phyloP scores from a whole-genome alignment of 2,888 invertebrate species.

The Kuschelorhynchus macadamiae region DNA sequence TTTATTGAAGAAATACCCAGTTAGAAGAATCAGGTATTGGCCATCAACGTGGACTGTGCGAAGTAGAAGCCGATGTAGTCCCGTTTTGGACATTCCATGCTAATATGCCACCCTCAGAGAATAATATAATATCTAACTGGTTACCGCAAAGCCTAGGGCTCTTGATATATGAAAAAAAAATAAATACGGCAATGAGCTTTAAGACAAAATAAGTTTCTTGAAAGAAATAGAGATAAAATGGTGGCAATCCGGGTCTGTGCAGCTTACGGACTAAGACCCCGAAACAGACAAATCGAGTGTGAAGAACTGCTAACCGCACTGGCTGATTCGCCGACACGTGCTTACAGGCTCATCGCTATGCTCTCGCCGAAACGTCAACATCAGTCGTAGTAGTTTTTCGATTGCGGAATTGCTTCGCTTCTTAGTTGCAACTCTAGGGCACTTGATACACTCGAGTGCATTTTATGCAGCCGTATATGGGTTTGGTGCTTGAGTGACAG shows the following conservation, averaged over 20 bases:
- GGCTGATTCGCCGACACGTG: conserved; percentile 50
- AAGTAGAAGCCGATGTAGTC: no score
- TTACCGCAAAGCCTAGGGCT: no score
- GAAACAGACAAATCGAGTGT: conserved; percentile 51
- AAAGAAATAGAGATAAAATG: conserved; percentile 1
- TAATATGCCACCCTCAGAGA: no score
- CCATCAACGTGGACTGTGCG: no score
- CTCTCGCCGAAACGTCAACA: conserved; percentile 42
- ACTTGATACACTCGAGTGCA: conserved; percentile 39
- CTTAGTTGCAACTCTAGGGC: conserved; percentile 37
- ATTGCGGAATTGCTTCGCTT: conserved; percentile 35
- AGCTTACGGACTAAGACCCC: conserved; percentile 36
- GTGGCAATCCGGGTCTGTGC: conserved; percentile 36
- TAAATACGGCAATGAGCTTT: no score
- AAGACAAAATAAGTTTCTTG: no score
- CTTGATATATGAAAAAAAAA: no score
- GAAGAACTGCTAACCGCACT: conserved; percentile 51
- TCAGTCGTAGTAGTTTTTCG: conserved; percentile 44
- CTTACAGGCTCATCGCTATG: conserved; percentile 39
- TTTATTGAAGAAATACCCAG: no score
- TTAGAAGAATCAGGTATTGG: no score
- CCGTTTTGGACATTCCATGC: no score
- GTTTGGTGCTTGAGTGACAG: conserved; percentile 44
- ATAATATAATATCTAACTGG: no score
- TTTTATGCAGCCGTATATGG: conserved; percentile 31